Conservation (phyloP, 2,888 invertebrate genomes). For the Dione juno region DNA sequence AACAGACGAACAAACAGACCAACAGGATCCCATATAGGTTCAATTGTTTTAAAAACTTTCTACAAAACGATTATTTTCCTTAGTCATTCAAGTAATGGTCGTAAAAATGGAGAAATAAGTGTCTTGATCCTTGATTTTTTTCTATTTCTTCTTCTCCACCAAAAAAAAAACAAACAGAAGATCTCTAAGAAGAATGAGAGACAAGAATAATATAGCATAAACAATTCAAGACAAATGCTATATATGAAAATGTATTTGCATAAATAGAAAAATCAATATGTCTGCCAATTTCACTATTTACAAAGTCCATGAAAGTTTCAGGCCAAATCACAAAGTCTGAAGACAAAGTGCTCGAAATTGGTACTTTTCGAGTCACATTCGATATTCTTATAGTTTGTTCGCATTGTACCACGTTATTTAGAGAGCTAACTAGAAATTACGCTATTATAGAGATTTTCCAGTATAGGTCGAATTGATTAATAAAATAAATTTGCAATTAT, state of each 20-base stretch:
- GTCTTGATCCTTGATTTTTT: too few species aligned
- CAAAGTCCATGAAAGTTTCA: slow-evolving; percentile 44
- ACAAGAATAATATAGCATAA: not conserved
- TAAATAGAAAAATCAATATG: slow-evolving; percentile 41
- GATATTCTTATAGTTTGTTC: slow-evolving; percentile 32
- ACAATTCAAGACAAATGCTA: not conserved
- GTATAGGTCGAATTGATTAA: too few species aligned
- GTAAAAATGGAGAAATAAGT: too few species aligned
- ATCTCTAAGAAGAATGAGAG: not conserved
- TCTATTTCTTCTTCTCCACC: too few species aligned
- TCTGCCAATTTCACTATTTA: slow-evolving; percentile 43
- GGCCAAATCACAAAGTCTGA: slow-evolving; percentile 44
- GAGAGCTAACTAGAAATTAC: not conserved
- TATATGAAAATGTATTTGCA: slow-evolving; percentile 18
- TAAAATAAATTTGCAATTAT: too few species aligned
- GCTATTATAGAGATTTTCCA: too few species aligned
- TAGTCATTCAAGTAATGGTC: too few species aligned
- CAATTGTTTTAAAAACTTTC: too few species aligned
- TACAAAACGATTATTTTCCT: too few species aligned
- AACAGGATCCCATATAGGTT: too few species aligned
- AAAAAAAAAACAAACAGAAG: too few species aligned
- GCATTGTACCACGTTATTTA: slow-evolving; percentile 28
- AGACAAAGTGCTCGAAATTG: slow-evolving; percentile 45
- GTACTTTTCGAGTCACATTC: slow-evolving; percentile 44
- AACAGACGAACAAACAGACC: too few species aligned